Conservation (phyloP, 2,888 invertebrate species). For the Noctua pronuba region DNA sequence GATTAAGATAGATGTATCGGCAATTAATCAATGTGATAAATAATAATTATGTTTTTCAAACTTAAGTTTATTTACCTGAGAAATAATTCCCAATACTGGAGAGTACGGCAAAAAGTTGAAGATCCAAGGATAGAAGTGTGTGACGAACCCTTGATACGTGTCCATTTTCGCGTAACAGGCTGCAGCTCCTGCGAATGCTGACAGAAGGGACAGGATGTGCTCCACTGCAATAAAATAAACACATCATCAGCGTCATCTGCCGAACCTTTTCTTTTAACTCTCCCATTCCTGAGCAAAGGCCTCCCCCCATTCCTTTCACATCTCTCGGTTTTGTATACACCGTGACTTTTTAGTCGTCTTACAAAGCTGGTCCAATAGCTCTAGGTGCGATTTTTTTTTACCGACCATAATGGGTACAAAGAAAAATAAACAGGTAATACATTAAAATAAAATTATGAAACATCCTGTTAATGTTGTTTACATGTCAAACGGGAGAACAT, state of each 20-base stretch:
- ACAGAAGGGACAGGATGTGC: constrained; percentile 81
- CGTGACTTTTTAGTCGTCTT: too few species aligned
- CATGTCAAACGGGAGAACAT: too few species aligned
- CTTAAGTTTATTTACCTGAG: constrained; percentile 79
- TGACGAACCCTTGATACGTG: constrained; percentile 80
- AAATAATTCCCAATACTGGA: constrained; percentile 75
- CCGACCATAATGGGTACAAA: too few species aligned
- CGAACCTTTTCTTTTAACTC: too few species aligned
- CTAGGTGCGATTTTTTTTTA: too few species aligned
- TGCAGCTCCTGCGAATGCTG: constrained; percentile 79
- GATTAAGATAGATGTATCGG: not conserved
- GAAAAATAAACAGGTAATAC: too few species aligned
- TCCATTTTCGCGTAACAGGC: constrained; percentile 71
- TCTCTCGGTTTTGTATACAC: not conserved
- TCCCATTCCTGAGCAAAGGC: not conserved
- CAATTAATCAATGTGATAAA: not conserved
- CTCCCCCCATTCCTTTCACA: not conserved
- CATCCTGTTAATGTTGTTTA: too few species aligned
- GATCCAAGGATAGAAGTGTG: constrained; percentile 84
- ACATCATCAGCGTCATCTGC: not conserved
- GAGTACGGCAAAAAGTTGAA: constrained; percentile 81
- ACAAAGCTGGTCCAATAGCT: too few species aligned
- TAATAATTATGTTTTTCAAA: not conserved
- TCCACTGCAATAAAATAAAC: constrained; percentile 78
- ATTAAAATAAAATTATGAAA: too few species aligned